Base-by-base conservation (phyloP, 2,888 invertebrate species). In the Drosophila greeni region DNA sequence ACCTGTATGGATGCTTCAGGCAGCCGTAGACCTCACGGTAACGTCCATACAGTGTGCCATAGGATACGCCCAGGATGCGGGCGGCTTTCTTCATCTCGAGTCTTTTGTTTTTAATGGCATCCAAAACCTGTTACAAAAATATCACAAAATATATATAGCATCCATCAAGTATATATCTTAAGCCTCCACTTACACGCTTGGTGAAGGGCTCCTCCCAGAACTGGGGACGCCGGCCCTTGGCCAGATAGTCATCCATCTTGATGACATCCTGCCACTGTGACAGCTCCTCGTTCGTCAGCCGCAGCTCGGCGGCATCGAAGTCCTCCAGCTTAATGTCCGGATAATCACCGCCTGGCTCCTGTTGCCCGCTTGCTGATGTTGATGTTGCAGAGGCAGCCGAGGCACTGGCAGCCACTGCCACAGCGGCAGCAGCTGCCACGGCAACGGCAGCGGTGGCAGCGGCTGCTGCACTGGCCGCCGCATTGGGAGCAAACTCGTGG, bases 151-250 rank as follows among this genome's bases (percentile, higher is more conserved):
- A 23, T 5, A 12, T 20, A 43, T n/a, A 26, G 26, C 0, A 5
- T 12, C 16, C 6, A 26, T 3, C 26, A 4, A 16, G 16, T n/a
- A n/a, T n/a, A n/a, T n/a, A 5, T 5, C 14, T 4, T n/a, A 9
- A 9, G 9, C 9, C 1, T 4, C 14, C 8, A 70, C 81, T 74
- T 77, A 89, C 93, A 85, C 95, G 90, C 87, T 95, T 94, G 31
- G 96, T 96, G 84, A 95, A 96, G 45, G 95, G 93, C 87, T 96
- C 96, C 86, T 96, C 96, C 96, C 96, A 97, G 89, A 96, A 97
- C 89, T 96, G 96, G 65, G 96, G 96, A 53, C 96, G 90, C 33
- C 96, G 90, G 3, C 96, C 96, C 79, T 95, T 95, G 80, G 94
- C 94, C 68, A 96, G 89, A 86, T 96, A 96, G 84, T 95, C 95